A percentile compares a stretch with the other conserved stretches of the same genome.
phyloP scores from a whole-genome alignment of 2,113 vertebrate genomes.

The Speoplatyrhinus poulsoni region DNA sequence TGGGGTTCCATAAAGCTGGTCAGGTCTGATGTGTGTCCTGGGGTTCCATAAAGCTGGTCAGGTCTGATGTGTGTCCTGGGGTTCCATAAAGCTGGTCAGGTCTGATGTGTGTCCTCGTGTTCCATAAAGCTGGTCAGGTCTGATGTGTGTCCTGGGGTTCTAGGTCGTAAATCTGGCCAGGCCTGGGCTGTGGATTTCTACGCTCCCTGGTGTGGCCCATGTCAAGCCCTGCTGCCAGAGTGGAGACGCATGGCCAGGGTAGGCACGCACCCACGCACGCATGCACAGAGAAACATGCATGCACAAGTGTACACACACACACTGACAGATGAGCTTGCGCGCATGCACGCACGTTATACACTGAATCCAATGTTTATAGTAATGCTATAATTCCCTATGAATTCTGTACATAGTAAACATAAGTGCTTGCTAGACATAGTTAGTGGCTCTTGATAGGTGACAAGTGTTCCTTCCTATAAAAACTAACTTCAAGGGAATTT shows the following conservation, averaged over 20 bases:
- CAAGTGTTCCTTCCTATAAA: too few species aligned
- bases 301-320: too few species aligned
- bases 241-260: conserved; percentile 98
- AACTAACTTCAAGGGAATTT: too few species aligned
- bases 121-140: conserved; percentile 67
- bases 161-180: conserved; percentile 4
- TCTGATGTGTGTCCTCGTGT: not conserved
- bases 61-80: conserved; percentile 14
- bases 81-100: not conserved
- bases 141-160: too few species aligned
- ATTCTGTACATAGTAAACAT: too few species aligned
- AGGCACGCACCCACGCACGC: conserved; percentile 28
- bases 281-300: not conserved
- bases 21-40: not conserved
- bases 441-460: too few species aligned
- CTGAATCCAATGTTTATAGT: too few species aligned
- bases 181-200: conserved; percentile 95
- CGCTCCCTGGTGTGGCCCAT: conserved; percentile 96
- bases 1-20: too few species aligned
- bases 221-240: conserved; percentile 92
- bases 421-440: too few species aligned
- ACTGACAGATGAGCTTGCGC: too few species aligned
- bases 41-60: conserved; percentile 61
- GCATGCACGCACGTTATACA: too few species aligned
- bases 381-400: too few species aligned